These are phyloP conservation scores for Anastatus disparis DNA, from an alignment of 1,140 invertebrate genomes.

Conservation along the genomic window DNA sequence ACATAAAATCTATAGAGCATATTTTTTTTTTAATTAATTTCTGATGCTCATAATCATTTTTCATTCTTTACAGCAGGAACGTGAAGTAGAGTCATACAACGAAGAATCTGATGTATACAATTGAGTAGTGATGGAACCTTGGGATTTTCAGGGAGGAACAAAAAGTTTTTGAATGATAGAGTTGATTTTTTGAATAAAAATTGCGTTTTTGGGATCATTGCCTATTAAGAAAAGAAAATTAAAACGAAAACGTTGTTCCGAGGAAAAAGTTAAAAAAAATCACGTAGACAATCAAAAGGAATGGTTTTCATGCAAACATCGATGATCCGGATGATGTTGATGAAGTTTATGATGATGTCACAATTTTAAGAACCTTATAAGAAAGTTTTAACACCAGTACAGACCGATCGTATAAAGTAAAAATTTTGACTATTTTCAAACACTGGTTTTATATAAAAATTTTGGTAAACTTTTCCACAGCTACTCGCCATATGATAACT, in stretches of 20 bases:
- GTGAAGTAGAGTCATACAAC: not conserved
- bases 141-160: not conserved
- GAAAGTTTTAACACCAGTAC: not conserved
- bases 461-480: not conserved
- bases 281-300: not conserved
- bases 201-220: not conserved
- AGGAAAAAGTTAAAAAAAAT: not conserved
- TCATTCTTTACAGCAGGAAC: not conserved
- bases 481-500: not conserved
- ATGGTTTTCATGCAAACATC: not conserved
- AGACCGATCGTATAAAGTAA: not conserved
- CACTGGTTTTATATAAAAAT: not conserved
- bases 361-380: not conserved
- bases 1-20: too few relatives aligned
- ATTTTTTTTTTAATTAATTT: too few relatives aligned
- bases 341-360: not conserved
- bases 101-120: not conserved
- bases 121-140: not conserved
- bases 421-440: not conserved
- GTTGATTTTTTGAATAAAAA: not conserved
- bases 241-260: too few relatives aligned
- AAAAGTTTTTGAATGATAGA: not conserved
- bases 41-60: too few relatives aligned
- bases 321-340: not conserved
- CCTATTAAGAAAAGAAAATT: not conserved